Conservation (phyloP, 92 coral and sea anemone genomes). For the Bergia sp. region DNA sequence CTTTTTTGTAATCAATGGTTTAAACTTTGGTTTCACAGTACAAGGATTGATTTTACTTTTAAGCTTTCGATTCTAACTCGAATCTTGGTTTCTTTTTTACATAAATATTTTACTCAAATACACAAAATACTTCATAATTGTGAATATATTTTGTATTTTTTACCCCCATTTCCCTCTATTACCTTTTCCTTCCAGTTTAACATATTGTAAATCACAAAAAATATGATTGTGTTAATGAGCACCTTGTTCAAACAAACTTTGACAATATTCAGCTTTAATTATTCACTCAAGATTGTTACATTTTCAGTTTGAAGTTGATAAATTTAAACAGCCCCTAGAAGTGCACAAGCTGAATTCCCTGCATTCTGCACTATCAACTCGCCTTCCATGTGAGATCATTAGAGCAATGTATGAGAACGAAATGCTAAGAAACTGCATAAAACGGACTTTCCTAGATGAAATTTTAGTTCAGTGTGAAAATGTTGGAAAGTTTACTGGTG, state of each 20-base stretch:
- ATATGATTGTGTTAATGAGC: no score
- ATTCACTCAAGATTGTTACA: background rate
- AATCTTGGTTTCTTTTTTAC: no score
- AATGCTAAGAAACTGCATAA: constrained; percentile 24
- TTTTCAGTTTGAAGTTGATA: background rate
- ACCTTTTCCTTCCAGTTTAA: background rate
- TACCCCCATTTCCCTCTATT: background rate
- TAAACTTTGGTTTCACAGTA: no score
- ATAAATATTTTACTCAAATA: no score
- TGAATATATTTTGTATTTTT: background rate
- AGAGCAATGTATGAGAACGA: background rate
- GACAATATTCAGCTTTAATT: no score
- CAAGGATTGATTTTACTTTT: no score
- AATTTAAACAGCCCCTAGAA: background rate
- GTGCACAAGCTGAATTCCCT: background rate
- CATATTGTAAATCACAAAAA: background rate
- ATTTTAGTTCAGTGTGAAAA: constrained; percentile 9
- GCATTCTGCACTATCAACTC: background rate
- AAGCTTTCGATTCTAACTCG: no score
- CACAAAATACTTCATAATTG: no score
- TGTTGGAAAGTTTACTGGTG: constrained; percentile 24
- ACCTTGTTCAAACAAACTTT: no score
- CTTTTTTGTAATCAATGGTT: no score
- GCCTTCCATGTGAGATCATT: background rate
- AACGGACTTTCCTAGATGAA: constrained; percentile 12